Evolutionary conservation across 2,888 invertebrate genomes (phyloP).

Genomic region (Meteorus colon): DNA sequence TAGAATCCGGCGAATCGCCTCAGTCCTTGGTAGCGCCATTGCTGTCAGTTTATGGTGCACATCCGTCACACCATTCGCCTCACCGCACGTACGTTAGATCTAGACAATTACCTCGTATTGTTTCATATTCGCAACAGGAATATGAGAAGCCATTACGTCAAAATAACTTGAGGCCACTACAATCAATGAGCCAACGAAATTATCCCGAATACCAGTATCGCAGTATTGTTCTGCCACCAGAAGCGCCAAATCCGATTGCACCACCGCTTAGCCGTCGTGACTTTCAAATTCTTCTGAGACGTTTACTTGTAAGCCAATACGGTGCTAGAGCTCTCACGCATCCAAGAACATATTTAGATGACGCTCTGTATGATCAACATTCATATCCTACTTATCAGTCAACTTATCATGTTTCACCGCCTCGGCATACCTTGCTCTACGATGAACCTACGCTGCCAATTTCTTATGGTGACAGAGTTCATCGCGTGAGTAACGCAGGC

Average conservation of each 20-base stretch:
- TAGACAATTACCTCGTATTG: not conserved
- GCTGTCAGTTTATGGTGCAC: not conserved
- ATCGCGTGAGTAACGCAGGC: conserved; percentile 52
- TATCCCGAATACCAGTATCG: conserved; percentile 66
- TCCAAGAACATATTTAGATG: conserved; percentile 69
- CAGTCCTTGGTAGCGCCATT: not conserved
- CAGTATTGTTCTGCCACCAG: conserved; percentile 70
- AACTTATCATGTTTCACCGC: conserved; percentile 62
- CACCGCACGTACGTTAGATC: conserved; percentile 1
- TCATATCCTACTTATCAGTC: conserved; percentile 73
- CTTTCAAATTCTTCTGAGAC: conserved; percentile 80
- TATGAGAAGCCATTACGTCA: not conserved
- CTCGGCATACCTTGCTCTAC: conserved; percentile 58
- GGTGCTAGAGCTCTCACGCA: conserved; percentile 67
- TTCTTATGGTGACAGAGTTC: conserved; percentile 65
- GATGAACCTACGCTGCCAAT: conserved; percentile 53
- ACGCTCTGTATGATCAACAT: conserved; percentile 70
- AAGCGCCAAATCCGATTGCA: conserved; percentile 77
- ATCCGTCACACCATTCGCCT: not conserved
- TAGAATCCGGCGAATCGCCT: conserved; percentile 6
- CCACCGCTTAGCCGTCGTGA: conserved; percentile 83
- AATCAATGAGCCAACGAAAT: conserved; percentile 61
- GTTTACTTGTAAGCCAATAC: conserved; percentile 79
- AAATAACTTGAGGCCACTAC: conserved; percentile 43
- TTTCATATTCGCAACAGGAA: not conserved